Conservation (phyloP, 2,888 invertebrate genomes). For the Lasioglossum marginatum region DNA sequence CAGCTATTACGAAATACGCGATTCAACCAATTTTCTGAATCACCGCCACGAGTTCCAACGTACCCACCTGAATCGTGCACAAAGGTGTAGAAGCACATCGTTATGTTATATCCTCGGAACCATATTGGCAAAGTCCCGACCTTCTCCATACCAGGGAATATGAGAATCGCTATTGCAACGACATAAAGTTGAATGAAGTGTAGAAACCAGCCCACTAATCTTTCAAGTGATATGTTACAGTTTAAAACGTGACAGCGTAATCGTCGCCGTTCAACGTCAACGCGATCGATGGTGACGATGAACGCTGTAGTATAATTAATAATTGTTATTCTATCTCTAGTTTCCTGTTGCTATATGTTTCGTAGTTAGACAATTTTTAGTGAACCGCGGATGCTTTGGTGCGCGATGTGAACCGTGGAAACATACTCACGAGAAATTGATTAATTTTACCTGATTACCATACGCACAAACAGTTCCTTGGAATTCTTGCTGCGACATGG, state of each 20-base stretch:
- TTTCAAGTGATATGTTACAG: constrained; percentile 27
- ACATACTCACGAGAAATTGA: constrained; percentile 50
- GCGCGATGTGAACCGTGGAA: constrained; percentile 26
- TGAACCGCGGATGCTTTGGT: constrained; percentile 24
- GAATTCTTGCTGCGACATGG: neutral
- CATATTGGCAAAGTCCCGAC: neutral
- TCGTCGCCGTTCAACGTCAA: constrained; percentile 3
- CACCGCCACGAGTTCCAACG: neutral
- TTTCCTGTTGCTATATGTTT: constrained; percentile 38
- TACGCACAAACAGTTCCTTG: constrained; percentile 55
- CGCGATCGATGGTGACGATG: constrained; percentile 11
- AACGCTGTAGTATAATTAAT: neutral
- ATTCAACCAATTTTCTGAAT: neutral
- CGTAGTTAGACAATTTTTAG: constrained; percentile 53
- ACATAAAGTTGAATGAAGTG: constrained; percentile 12
- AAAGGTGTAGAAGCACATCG: neutral
- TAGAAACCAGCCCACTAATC: constrained; percentile 9
- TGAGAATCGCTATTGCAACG: neutral
- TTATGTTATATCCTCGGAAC: neutral
- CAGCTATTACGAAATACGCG: neutral
- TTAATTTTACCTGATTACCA: constrained; percentile 44
- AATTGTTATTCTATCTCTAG: constrained; percentile 36
- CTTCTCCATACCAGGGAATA: neutral
- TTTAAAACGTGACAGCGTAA: neutral
- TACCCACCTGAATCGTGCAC: neutral